These are phyloP conservation scores for Bembecia ichneumoniformis DNA, from an alignment of 2,888 invertebrate species.

Conservation along the genomic window DNA sequence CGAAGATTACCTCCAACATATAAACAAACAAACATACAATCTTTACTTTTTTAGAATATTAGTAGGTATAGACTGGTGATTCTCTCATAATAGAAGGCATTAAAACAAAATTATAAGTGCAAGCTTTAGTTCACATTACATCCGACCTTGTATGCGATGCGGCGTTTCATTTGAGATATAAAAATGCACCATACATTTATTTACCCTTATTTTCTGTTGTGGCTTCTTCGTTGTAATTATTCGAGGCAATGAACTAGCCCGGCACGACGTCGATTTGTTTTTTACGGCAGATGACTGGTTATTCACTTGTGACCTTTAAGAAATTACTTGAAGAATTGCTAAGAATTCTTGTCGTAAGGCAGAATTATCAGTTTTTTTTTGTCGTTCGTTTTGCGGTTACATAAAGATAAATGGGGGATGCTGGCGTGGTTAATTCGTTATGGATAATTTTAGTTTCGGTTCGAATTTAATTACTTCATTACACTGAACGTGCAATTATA, in stretches of 20 bases:
- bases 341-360: slow-evolving; percentile 16
- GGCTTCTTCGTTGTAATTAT: slow-evolving; percentile 46
- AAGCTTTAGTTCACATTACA: no score
- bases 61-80: no score
- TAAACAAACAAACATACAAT: no score
- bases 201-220: slow-evolving; percentile 21
- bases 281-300: slow-evolving; percentile 44
- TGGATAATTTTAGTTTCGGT: background rate
- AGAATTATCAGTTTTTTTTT: background rate
- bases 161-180: background rate
- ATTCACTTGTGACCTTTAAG: slow-evolving; percentile 64
- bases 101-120: no score
- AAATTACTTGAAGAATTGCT: slow-evolving; percentile 35
- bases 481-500: no score
- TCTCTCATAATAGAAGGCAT: no score
- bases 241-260: slow-evolving; percentile 43
- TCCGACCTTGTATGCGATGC: no score
- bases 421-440: background rate
- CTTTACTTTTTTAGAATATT: no score
- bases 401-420: background rate
- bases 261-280: slow-evolving; percentile 23
- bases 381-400: background rate
- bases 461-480: no score
- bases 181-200: background rate
- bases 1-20: no score